Evolutionary conservation across 2,888 invertebrate genomes (phyloP), one percentile per base, ranked within the genome.

Genomic region (Sarcophaga rosellei): DNA sequence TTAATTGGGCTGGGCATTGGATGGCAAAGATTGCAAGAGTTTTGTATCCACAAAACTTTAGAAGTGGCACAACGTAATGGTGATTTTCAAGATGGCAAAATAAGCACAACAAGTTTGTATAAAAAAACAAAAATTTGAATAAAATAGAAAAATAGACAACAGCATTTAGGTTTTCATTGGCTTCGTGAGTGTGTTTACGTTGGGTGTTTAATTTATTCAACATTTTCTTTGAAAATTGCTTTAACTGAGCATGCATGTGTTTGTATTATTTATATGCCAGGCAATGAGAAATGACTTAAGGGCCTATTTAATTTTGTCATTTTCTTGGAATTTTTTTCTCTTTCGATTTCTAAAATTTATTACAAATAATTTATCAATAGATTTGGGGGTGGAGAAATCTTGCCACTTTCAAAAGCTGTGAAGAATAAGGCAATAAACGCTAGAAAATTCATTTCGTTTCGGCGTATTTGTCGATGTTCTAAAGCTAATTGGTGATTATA

Each of bases 401-500:
- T 75, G 20, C n/a, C 81, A 85, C 73, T 84, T 79, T 20, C 57
- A 57, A 35, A 35, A 35, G 35, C 8, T 35, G 35, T 25, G 25
- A 25, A 25, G 25, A 35, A 35, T 35, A 8, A 53, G 15, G 78
- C 86, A 47, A 15, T 75, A 20, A 17, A 57, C 53, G 75, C 77
- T 81, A 8, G 45, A 77, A 57, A 77, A 77, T 77, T 77, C 20
- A 73, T 88, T 82, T 86, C 74, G 15, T 66, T 87, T 87, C 88
- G 90, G 90, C 90, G 90, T 90, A 91, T 91, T 92, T 92, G 91
- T 90, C 92, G 90, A 90, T 90, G 88, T 89, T 90, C 90, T 91
- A 90, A 90, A 90, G 91, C 91, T 92, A 92, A 92, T 92, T 92
- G 92, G 90, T 92, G 92, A 92, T 92, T 91, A 92, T 90, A 90